Conservation (phyloP, 2,888 invertebrate genomes). For the Tiphia femorata region DNA sequence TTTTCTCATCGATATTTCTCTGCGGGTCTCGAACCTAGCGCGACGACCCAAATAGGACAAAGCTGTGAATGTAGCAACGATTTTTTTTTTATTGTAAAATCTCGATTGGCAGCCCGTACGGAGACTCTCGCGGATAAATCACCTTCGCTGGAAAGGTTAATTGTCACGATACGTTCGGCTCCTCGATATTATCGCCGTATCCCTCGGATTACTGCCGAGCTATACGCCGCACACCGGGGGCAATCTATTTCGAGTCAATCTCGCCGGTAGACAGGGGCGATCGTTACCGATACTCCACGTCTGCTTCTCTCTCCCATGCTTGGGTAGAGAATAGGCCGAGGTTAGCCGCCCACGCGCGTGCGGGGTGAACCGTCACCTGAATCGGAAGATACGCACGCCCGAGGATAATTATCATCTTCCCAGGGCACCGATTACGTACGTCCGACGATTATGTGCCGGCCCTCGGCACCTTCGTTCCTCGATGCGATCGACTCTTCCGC, state of each 20-base stretch:
- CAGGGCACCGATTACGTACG: too few relatives aligned
- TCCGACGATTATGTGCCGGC: too few relatives aligned
- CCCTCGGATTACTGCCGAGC: constrained; percentile 6
- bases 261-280: constrained; percentile 12
- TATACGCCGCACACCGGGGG: constrained; percentile 13
- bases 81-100: too few relatives aligned
- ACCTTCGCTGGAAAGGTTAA: constrained; percentile 4
- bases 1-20: too few relatives aligned
- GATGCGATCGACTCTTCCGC: too few relatives aligned
- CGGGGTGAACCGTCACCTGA: constrained; percentile 23
- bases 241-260: constrained; percentile 17
- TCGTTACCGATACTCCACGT: constrained; percentile 11
- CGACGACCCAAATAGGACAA: too few relatives aligned
- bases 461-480: too few relatives aligned
- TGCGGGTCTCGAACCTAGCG: too few relatives aligned
- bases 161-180: constrained; percentile 5
- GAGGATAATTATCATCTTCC: constrained; percentile 9
- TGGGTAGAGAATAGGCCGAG: constrained; percentile 4
- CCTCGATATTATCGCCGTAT: constrained; percentile 10
- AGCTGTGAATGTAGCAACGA: too few relatives aligned
- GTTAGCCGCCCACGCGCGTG: constrained; percentile 17
- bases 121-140: constrained; percentile 8
- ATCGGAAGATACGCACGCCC: constrained; percentile 20
- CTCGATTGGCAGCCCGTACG: too few relatives aligned
- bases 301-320: too few relatives aligned